phyloP scores from a whole-genome alignment of 2,797 vertebrate genomes.

The Tympanoctomys barrerae region DNA sequence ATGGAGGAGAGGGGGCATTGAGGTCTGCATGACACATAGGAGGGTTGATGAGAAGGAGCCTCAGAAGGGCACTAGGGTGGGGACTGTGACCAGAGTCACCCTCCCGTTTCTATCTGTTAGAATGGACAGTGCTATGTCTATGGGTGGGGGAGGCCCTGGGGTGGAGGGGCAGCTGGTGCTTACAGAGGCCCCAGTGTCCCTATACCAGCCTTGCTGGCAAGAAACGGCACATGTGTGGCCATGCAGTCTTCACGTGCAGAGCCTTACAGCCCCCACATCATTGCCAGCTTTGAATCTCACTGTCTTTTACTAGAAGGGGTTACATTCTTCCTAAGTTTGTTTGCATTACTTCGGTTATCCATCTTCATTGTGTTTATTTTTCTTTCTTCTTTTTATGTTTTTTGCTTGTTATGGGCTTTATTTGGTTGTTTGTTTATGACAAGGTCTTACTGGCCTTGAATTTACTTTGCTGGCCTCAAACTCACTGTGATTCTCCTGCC shows the following conservation, averaged over 20 bases:
- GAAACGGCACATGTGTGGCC: background rate
- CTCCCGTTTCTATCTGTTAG: background rate
- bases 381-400: background rate
- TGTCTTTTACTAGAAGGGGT: background rate
- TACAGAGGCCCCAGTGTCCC: background rate
- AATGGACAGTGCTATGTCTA: too few species aligned
- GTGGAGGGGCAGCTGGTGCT: background rate
- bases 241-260: background rate
- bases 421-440: background rate
- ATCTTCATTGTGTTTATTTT: background rate
- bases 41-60: background rate
- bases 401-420: background rate
- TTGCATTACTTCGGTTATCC: too few species aligned
- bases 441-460: background rate
- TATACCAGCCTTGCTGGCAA: background rate
- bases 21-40: background rate
- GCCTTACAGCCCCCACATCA: background rate
- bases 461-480: background rate
- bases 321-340: background rate
- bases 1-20: background rate
- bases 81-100: background rate
- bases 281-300: background rate
- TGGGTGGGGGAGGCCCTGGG: background rate
- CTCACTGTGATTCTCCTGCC: background rate
- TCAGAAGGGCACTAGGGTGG: background rate